Percentiles rank a stretch among this genome's conserved stretches.
Conservation (phyloP, 2,888 invertebrate genomes). For the Amiota mariae region DNA sequence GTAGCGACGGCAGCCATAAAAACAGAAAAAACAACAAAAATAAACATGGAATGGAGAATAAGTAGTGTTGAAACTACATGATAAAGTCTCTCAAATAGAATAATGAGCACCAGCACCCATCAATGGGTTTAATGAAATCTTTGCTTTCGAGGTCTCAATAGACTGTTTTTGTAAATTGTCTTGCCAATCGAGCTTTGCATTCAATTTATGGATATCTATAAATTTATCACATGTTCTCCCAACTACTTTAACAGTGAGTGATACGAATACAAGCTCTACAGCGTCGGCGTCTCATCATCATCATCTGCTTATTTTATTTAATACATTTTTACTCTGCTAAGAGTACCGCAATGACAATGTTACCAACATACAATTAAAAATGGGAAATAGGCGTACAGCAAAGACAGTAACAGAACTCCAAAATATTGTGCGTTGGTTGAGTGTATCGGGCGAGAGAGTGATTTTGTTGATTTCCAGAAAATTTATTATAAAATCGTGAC, state of each 20-base stretch:
- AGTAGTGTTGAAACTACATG: no score
- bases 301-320: conserved; percentile 11
- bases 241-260: no score
- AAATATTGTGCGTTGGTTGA: no score
- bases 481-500: conserved; percentile 58
- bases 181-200: no score
- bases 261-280: no score
- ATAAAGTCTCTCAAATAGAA: no score
- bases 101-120: no score
- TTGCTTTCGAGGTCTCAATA: no score
- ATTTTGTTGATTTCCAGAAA: neutral
- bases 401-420: conserved; percentile 14
- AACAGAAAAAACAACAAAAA: neutral
- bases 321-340: neutral
- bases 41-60: neutral
- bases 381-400: conserved; percentile 54
- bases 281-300: neutral
- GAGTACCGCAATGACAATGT: conserved; percentile 52
- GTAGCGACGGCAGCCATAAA: neutral
- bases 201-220: no score
- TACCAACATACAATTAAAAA: conserved; percentile 69
- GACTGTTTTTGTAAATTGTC: no score
- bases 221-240: no score
- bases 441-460: conserved; percentile 1
- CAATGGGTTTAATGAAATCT: no score